phyloP scores from a whole-genome alignment of 2,797 vertebrate species.

The Lemur catta region DNA sequence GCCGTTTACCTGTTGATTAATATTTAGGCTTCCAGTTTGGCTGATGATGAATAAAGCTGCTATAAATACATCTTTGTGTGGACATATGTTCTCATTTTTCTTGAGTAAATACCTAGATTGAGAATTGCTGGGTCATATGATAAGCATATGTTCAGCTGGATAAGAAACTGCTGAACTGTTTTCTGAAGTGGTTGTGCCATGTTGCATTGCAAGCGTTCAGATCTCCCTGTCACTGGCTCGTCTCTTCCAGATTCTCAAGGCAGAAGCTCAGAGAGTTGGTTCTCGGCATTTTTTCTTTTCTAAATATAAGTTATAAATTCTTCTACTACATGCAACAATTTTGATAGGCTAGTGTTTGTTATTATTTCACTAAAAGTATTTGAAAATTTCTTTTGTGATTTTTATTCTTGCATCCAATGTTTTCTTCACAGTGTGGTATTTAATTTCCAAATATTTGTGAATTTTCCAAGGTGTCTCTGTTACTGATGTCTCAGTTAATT shows the following conservation, averaged over 20 bases:
- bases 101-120: background rate
- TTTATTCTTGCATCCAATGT: background rate
- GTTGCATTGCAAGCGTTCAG: background rate
- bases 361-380: slow-evolving; percentile 2
- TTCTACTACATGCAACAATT: background rate
- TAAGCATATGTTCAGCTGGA: background rate
- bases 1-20: background rate
- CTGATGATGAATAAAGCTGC: background rate
- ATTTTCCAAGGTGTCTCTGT: slow-evolving; percentile 13
- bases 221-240: background rate
- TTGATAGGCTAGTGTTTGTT: background rate
- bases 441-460: slow-evolving; percentile 20
- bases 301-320: background rate
- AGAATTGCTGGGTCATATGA: background rate
- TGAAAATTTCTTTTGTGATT: background rate
- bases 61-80: background rate
- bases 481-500: background rate
- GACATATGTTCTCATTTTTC: background rate
- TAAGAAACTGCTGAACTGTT: background rate
- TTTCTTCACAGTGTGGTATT: background rate
- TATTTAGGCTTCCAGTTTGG: background rate
- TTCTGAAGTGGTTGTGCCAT: slow-evolving; percentile 23
- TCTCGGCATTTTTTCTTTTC: background rate
- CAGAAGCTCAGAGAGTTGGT: background rate
- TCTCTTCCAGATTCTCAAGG: background rate